Percentiles rank a stretch among this genome's conserved stretches.
Conservation (phyloP, 2,888 invertebrate genomes). For the Eristalis pertinax region DNA sequence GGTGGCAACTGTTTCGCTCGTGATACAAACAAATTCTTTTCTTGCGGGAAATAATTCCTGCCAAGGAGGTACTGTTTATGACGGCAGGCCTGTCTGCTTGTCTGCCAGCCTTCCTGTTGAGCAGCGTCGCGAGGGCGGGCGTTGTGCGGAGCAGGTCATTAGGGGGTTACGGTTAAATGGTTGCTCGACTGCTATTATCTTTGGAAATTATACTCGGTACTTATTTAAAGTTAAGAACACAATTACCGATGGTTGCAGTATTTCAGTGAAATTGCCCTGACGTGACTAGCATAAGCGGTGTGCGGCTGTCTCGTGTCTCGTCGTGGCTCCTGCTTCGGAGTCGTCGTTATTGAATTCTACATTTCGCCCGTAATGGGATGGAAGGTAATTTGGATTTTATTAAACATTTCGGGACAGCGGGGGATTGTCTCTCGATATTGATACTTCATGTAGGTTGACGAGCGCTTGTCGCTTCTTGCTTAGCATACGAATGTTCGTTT, state of each 20-base stretch:
- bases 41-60: constrained; percentile 11
- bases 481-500: not conserved
- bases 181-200: constrained; percentile 5
- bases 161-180: constrained; percentile 28
- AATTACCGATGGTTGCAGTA: constrained; percentile 34
- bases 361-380: not conserved
- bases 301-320: not conserved
- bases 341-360: not conserved
- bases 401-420: not conserved
- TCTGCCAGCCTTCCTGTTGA: not conserved
- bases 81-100: not conserved
- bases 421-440: not conserved
- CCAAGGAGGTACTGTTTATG: constrained; percentile 15
- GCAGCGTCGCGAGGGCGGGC: not conserved
- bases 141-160: constrained; percentile 11
- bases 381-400: not conserved
- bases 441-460: not conserved
- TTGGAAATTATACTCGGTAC: constrained; percentile 39
- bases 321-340: not conserved
- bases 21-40: constrained; percentile 34
- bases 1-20: constrained; percentile 51
- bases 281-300: constrained; percentile 12
- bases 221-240: constrained; percentile 43
- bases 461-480: not conserved
- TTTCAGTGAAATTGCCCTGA: constrained; percentile 17